A percentile compares a stretch with the other conserved stretches of the same genome.
These are phyloP conservation scores for Drosophila nigritarsus DNA, from an alignment of 2,888 invertebrate species.

Conservation along the genomic window DNA sequence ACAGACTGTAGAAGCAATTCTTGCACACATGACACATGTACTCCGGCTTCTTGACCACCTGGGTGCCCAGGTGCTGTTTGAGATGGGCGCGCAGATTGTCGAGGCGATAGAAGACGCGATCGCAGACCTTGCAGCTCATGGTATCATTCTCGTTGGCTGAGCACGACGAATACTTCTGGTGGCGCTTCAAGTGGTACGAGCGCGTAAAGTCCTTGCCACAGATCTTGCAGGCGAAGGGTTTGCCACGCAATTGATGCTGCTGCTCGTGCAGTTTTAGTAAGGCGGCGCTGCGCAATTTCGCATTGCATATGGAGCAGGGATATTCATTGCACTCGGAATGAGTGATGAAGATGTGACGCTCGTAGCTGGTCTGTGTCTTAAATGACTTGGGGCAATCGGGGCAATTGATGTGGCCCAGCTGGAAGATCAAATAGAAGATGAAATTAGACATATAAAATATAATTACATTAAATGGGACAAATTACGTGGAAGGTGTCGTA, in stretches of 20 bases:
- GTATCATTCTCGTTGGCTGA: conserved; percentile 79
- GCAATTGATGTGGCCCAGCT: conserved; percentile 85
- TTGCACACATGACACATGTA: conserved; percentile 88
- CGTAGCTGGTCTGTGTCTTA: conserved; percentile 88
- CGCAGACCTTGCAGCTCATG: conserved; percentile 84
- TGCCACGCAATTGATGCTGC: conserved; percentile 87
- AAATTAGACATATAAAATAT: not conserved
- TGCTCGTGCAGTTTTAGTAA: conserved; percentile 89
- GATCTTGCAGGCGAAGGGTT: conserved; percentile 88
- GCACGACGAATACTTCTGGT: conserved; percentile 83
- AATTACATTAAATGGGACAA: not conserved
- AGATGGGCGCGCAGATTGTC: conserved; percentile 91
- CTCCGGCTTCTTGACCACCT: conserved; percentile 86
- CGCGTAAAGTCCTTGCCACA: conserved; percentile 91
- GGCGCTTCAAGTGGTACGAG: conserved; percentile 89
- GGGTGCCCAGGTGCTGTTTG: conserved; percentile 88
- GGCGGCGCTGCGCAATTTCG: conserved; percentile 88
- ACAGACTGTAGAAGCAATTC: conserved; percentile 88
- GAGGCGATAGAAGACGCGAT: conserved; percentile 86
- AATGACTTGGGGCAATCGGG: conserved; percentile 90
- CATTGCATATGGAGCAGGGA: conserved; percentile 89
- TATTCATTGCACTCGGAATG: conserved; percentile 89
- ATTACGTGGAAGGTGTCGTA: conserved; percentile 84
- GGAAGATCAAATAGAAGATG: not conserved
- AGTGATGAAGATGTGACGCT: conserved; percentile 89